Base-by-base conservation (phyloP, 2,888 invertebrate species). In the Polyploca ridens region DNA sequence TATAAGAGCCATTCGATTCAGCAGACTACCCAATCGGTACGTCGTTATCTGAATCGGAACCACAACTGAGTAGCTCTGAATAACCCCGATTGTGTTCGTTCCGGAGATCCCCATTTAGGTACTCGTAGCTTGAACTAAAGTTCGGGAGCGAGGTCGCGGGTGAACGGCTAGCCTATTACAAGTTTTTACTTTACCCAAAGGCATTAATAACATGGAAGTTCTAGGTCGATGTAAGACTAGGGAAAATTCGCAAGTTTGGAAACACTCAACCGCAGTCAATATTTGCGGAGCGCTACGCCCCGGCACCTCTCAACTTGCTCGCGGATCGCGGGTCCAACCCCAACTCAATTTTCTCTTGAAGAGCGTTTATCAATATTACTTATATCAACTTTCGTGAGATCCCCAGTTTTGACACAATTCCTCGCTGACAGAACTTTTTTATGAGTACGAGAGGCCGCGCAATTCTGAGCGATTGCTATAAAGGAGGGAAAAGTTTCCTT, bases 301-400 rank as follows among this genome's bases (percentile, higher is more conserved):
- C 74, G 77, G 71, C 84, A 82, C 83, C 82, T 79, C 82, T 77
- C 75, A 76, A 80, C 76, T 79, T 74, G 70, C 71, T 71, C 66
- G 71, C 70, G 71, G 19, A 70, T 72, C 58, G 64, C 11, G 63
- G 59, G 73, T 74, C 68, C 70, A 83, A 85, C 81, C 81, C 81
- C 77, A 83, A 86, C 84, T 83, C 81, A 86, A 87, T 86, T 89
- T 86, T 78, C 82, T 76, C 76, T 72, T 72, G 70, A 77, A 81
- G 76, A 76, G 73, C 75, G 79, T 79, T 85, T 87, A 83, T 85
- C 82, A 83, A 82, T 85, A 87, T 82, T 80, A 79, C 80, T 83
- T 82, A 74, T 75, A 83, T 78, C 76, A 81, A 83, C 80, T 81
- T 81, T 68, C 68, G 72, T 67, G 71, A 79, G 80, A 73, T 76